Evolutionary conservation across 2,888 invertebrate species (phyloP), one percentile per base, ranked within the genome.

Genomic region (Archaeoteleia sp.): DNA sequence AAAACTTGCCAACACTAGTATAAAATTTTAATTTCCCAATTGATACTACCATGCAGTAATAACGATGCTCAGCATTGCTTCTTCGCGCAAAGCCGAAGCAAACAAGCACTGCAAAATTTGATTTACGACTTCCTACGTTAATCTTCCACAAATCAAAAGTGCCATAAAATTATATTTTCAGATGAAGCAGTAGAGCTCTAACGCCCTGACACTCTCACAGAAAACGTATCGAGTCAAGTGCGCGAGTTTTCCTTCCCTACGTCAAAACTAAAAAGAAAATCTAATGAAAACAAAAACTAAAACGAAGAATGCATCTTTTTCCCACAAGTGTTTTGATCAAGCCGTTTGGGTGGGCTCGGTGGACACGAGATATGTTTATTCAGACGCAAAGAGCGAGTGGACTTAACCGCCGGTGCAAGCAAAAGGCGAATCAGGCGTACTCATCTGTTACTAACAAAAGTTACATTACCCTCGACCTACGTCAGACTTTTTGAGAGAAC

Each of bases 351-450:
- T 83, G 83, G 83, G 78, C 83, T 72, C 65, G 70, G 60, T 78
- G 79, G 82, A 79, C 78, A 81, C 77, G 71, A 68, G 80, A 83
- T 83, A 80, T 83, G 83, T 83, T 83, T 83, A 82, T 82, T 81
- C 82, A 83, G 83, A 81, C 77, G 75, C 74, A 69, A 75, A 77
- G 80, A 75, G 65, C 67, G 70, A 74, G 76, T 74, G 73, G 77
- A 74, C 77, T 76, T 73, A 73, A 77, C 77, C 77, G 77, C 75
- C 75, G 71, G 70, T 49, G 46, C 55, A 51, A 39, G 35, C 73
- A 75, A 73, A 76, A 70, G 62, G 54, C 71, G 74, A 76, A 79
- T 78, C 78, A 72, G 79, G 79, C 80, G n/a, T n/a, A 81, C 78
- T 82, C 82, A 74, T 80, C 77, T 74, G 80, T 74, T 78, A 71